A percentile compares a stretch with the other conserved stretches of the same genome.
These are phyloP conservation scores for Liparis tanakae DNA, from an alignment of 2,797 vertebrate genomes.

Conservation along the genomic window DNA sequence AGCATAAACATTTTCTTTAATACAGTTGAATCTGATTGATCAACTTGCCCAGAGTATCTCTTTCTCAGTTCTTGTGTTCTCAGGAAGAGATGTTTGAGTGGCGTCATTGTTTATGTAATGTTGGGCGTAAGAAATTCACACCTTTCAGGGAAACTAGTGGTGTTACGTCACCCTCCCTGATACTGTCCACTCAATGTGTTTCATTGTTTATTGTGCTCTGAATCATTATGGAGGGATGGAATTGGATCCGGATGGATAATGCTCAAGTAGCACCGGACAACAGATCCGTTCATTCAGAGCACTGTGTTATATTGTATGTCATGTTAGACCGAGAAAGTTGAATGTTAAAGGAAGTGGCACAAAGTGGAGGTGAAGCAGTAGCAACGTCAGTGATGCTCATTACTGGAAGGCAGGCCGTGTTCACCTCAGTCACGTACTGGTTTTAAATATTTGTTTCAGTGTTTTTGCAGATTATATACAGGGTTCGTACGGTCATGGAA, in stretches of 20 bases:
- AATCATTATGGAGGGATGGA: constrained; percentile 62
- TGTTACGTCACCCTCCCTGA: constrained; percentile 52
- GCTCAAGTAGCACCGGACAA: constrained; percentile 60
- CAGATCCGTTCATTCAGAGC: constrained; percentile 55
- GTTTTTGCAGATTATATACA: neutral
- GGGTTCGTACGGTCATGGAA: no score
- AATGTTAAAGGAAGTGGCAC: constrained; percentile 31
- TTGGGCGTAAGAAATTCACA: constrained; percentile 53
- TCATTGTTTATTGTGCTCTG: constrained; percentile 73
- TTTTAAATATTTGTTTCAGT: neutral
- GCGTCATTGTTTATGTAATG: constrained; percentile 49
- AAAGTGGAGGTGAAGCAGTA: constrained; percentile 32
- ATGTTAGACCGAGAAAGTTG: constrained; percentile 20
- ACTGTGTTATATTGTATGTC: constrained; percentile 54
- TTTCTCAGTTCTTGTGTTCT: constrained; percentile 27
- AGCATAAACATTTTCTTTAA: neutral
- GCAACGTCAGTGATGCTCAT: constrained; percentile 53
- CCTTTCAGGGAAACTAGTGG: constrained; percentile 66
- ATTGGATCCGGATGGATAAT: constrained; percentile 62
- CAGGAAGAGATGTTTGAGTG: constrained; percentile 44
- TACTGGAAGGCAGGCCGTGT: constrained; percentile 26
- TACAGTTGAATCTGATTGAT: constrained; percentile 28
- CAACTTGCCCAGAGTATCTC: constrained; percentile 11
- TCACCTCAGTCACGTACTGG: neutral
- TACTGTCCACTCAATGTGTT: constrained; percentile 62